These are phyloP conservation scores for Cerastis rubricosa DNA, from an alignment of 2,888 invertebrate species.

Conservation along the genomic window DNA sequence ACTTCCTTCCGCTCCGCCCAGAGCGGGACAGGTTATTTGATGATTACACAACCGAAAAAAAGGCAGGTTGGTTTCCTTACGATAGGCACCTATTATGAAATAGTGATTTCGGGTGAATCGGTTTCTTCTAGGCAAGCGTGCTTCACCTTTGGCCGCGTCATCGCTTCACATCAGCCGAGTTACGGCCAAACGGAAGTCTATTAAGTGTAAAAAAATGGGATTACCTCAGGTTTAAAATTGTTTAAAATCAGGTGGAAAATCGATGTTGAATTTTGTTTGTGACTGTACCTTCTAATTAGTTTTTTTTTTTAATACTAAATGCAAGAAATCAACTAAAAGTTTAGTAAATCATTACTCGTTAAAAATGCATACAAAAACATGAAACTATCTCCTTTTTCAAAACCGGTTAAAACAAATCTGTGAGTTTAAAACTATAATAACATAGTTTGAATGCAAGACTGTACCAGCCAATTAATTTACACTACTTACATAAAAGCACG, in stretches of 20 bases:
- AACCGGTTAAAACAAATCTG: neutral
- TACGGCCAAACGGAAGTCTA: neutral
- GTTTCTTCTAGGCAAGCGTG: neutral
- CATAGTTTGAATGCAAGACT: neutral
- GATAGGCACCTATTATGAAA: too few relatives aligned
- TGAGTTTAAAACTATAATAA: neutral
- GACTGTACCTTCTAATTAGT: neutral
- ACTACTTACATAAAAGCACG: neutral
- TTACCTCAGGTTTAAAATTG: neutral
- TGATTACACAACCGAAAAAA: too few relatives aligned
- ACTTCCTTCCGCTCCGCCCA: too few relatives aligned
- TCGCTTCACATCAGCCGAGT: neutral
- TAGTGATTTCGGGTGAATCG: neutral
- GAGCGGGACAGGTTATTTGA: too few relatives aligned
- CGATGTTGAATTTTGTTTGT: neutral
- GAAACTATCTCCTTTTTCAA: neutral
- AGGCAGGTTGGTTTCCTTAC: too few relatives aligned
- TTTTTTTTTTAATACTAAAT: neutral
- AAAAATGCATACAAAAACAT: neutral
- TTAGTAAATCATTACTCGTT: neutral
- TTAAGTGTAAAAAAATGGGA: neutral
- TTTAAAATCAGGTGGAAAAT: neutral
- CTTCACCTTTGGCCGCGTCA: neutral
- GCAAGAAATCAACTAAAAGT: neutral
- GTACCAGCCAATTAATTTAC: neutral